Evolutionary conservation across 2,797 vertebrate genomes (phyloP).

Genomic region (Oryzias dopingdopingensis): DNA sequence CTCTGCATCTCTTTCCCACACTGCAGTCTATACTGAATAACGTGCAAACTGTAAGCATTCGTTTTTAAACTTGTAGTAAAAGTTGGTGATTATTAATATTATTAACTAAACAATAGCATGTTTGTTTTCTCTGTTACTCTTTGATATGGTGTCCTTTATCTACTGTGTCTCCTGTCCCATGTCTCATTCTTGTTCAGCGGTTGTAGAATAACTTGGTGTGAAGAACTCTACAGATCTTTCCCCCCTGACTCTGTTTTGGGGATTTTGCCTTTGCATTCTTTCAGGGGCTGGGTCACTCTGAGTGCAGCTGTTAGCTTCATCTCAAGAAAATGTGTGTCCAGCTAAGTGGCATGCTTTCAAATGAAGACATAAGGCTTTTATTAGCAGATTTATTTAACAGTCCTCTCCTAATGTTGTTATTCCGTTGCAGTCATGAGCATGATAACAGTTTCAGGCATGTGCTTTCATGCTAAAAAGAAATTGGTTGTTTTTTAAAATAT

Average conservation of each 20-base stretch:
- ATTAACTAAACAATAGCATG: too few relatives aligned
- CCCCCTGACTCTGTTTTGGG: slow-evolving; percentile 54
- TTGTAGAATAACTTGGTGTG: slow-evolving; percentile 23
- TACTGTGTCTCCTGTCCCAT: background rate
- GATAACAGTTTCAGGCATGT: too few relatives aligned
- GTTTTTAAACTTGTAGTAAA: background rate
- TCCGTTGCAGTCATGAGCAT: slow-evolving; percentile 20
- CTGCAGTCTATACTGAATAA: slow-evolving; percentile 21
- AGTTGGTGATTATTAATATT: too few relatives aligned
- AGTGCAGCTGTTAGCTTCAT: slow-evolving; percentile 65
- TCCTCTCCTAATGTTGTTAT: slow-evolving; percentile 1
- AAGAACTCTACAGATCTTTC: slow-evolving; percentile 43
- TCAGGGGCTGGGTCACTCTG: slow-evolving; percentile 58
- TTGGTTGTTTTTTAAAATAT: too few relatives aligned
- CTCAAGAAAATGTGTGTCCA: slow-evolving; percentile 54
- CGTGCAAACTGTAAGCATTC: slow-evolving; percentile 15
- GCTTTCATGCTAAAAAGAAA: too few relatives aligned
- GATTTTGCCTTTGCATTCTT: slow-evolving; percentile 57
- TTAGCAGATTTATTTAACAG: slow-evolving; percentile 2
- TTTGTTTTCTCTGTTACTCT: too few relatives aligned
- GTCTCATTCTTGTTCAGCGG: slow-evolving; percentile 15
- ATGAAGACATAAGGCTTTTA: slow-evolving; percentile 30
- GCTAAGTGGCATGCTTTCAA: slow-evolving; percentile 47
- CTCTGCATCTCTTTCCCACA: slow-evolving; percentile 27
- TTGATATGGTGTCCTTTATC: background rate